Conservation (phyloP, 2,888 invertebrate species). For the Stratiomys singularior region DNA sequence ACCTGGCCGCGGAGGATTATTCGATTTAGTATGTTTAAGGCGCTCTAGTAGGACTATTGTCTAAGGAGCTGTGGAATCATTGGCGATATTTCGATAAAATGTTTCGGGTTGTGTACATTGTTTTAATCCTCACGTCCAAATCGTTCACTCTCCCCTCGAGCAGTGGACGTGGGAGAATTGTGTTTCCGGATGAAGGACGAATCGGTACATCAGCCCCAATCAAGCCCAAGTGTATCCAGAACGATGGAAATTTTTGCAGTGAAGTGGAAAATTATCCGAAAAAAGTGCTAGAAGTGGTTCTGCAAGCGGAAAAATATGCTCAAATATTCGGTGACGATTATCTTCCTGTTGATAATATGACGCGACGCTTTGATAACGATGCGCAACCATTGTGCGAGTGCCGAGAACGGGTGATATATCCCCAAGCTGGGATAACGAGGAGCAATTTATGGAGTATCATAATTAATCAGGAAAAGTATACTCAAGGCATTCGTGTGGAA, state of each 20-base stretch:
- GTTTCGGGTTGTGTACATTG: neutral
- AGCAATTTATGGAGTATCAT: slow-evolving; percentile 75
- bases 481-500: slow-evolving; percentile 80
- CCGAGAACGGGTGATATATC: slow-evolving; percentile 67
- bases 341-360: slow-evolving; percentile 64
- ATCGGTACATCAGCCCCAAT: slow-evolving; percentile 14
- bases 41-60: neutral
- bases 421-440: slow-evolving; percentile 71
- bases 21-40: neutral
- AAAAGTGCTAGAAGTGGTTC: slow-evolving; percentile 59
- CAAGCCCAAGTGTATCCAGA: slow-evolving; percentile 32
- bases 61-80: too few species aligned
- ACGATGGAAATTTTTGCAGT: slow-evolving; percentile 65
- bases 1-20: too few species aligned
- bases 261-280: slow-evolving; percentile 66
- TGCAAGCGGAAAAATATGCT: slow-evolving; percentile 57
- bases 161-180: neutral
- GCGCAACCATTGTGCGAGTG: slow-evolving; percentile 65
- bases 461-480: slow-evolving; percentile 73
- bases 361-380: slow-evolving; percentile 66
- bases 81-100: neutral
- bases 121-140: neutral
- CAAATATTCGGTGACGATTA: slow-evolving; percentile 61
- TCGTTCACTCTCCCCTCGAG: neutral
- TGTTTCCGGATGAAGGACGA: slow-evolving; percentile 23